A percentile compares a stretch with the other conserved stretches of the same genome.
Evolutionary conservation across 2,113 vertebrate genomes (phyloP).

Genomic region (human (Homo sapiens)): DNA sequence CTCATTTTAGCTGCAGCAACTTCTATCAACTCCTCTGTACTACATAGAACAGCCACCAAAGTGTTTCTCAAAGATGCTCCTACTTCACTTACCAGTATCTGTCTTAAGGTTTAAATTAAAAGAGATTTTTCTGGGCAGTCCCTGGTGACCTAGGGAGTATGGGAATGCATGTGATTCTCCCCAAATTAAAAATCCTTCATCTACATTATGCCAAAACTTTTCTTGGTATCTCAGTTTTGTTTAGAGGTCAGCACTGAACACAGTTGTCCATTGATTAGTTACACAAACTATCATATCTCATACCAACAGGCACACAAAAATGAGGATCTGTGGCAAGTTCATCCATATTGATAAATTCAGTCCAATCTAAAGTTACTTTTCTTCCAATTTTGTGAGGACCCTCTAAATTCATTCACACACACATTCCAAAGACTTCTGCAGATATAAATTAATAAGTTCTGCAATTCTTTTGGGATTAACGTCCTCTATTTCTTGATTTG

Average conservation of each 20-base stretch:
- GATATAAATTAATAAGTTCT: neutral
- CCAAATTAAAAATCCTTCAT: neutral
- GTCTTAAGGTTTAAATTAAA: neutral
- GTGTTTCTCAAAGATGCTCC: neutral
- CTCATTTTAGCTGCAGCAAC: neutral
- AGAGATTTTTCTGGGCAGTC: neutral
- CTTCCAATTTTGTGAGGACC: neutral
- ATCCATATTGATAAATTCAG: neutral
- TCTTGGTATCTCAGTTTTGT: neutral
- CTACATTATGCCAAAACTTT: neutral
- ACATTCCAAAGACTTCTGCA: neutral
- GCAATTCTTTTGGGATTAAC: constrained; percentile 6
- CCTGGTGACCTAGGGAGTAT: neutral
- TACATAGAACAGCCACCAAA: neutral
- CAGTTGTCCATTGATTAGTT: neutral
- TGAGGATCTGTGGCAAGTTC: neutral
- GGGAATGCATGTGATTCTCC: neutral
- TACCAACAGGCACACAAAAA: neutral
- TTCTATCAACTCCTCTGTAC: neutral
- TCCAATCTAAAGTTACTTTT: neutral
- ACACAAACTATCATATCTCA: neutral
- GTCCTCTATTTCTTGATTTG: neutral
- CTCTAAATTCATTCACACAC: constrained; percentile 7
- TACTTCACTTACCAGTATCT: neutral
- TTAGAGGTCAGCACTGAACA: neutral